A percentile compares a stretch with the other conserved stretches of the same genome.
Conservation (phyloP, 92 coral and sea anemone species). For the Epizoanthus illoricatus region DNA sequence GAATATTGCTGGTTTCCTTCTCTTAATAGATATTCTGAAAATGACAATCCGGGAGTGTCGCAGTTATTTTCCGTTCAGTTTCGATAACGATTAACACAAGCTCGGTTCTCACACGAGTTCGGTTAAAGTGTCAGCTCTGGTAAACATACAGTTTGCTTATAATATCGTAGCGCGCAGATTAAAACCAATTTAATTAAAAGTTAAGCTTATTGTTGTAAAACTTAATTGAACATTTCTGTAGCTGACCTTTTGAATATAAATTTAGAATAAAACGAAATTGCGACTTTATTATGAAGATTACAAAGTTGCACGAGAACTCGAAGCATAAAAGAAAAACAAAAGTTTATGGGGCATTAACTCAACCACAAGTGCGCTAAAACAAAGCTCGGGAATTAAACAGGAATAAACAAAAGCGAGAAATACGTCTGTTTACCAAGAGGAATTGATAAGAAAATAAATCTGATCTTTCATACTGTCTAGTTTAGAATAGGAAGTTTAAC, state of each 20-base stretch:
- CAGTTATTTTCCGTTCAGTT: too few species aligned
- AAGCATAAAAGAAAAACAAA: background rate
- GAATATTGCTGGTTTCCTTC: too few species aligned
- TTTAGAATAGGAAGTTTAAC: slow-evolving; percentile 34
- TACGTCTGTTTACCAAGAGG: slow-evolving; percentile 29
- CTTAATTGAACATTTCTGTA: background rate
- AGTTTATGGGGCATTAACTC: background rate
- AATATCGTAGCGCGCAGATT: slow-evolving; percentile 9
- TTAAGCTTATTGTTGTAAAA: slow-evolving; percentile 26
- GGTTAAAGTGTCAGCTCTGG: slow-evolving; percentile 25
- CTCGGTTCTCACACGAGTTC: slow-evolving; percentile 3
- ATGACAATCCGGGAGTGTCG: too few species aligned
- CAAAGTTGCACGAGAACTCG: background rate
- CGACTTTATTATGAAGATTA: background rate
- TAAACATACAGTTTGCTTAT: slow-evolving; percentile 22
- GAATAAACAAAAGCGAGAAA: slow-evolving; percentile 1
- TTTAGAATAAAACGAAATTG: background rate
- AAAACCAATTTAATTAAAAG: slow-evolving; percentile 34
- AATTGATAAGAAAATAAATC: slow-evolving; percentile 18
- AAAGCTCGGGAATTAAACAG: slow-evolving; percentile 1
- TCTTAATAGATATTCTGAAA: too few species aligned
- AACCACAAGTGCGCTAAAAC: background rate
- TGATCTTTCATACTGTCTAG: slow-evolving; percentile 30
- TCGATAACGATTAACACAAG: background rate
- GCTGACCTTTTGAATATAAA: background rate